Base-by-base conservation (phyloP, 2,797 vertebrate genomes). In the Paguma larvata region DNA sequence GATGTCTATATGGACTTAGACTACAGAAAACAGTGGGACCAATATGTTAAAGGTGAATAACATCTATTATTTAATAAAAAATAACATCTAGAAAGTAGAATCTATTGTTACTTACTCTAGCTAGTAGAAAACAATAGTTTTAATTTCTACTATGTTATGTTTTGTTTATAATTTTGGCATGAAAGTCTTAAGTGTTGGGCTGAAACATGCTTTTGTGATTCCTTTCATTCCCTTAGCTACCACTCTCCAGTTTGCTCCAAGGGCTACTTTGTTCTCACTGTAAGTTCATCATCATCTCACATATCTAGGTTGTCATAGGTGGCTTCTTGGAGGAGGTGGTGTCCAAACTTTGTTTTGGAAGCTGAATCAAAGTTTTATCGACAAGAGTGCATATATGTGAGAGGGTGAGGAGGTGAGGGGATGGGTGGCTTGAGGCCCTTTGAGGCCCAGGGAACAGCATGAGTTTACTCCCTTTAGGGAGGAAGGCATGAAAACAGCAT, bases 1-100 rank as follows among this genome's bases (percentile, higher is more conserved):
- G 99, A 99, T 21, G 99, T 99, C 94, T 99, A 99, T 98, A 99
- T 99, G 99, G 99, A 99, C 98, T 96, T 99, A 98, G 92, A 96
- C 34, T 99, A 99, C 97, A 99, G 99, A 91, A 99, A 99, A 97
- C 94, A 99, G 9, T 99, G 99, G 99, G 99, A 99, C 97, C 93
- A 97, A 38, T 99, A 99, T 78, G 99, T 99, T 82, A 99, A 99
- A 99, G 99, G 99, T 99, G 98, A 98, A 98, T 91, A 85, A 38
- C 46, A 32, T 13, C 44, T 59, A 34, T 2, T 62, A 21, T 32
- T 67, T 8, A 11, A 6, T 19, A 14, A 14, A 85, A 41, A 75
- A 77, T 87, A 32, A 44, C 25, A 38, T 27, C 34, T 80, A 91
- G 25, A 44, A 85, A 48, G 59, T 83, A 46, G 27, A 80, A 27